These are phyloP conservation scores for Trogon melanurus DNA, from an alignment of 2,113 vertebrate species.

Conservation along the genomic window DNA sequence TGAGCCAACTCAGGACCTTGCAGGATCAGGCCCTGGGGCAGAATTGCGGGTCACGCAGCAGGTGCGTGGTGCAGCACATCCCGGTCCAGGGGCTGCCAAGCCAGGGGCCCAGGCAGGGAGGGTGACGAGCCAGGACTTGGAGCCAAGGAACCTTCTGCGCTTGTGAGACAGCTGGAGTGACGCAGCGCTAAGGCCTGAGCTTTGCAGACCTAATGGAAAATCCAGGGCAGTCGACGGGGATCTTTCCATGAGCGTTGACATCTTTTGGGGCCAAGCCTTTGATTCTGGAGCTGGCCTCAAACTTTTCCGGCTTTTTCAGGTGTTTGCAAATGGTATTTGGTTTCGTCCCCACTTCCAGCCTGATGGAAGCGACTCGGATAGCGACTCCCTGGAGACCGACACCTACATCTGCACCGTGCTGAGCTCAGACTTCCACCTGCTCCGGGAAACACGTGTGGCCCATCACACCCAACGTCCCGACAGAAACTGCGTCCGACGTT, in stretches of 20 bases:
- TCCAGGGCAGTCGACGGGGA: neutral
- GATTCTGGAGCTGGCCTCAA: neutral
- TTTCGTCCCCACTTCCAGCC: neutral
- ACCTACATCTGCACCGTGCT: neutral
- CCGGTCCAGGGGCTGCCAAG: neutral
- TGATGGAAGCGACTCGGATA: neutral
- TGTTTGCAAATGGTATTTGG: neutral
- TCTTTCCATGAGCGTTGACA: neutral
- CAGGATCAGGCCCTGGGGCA: neutral
- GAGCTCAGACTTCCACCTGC: neutral
- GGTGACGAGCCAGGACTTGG: neutral
- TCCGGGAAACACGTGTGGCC: accelerated
- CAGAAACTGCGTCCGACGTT: accelerated
- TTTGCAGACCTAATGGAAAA: slow-evolving; percentile 13
- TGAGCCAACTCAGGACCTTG: neutral
- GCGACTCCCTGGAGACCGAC: neutral
- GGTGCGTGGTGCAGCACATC: neutral
- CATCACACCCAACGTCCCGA: neutral
- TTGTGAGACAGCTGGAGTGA: neutral
- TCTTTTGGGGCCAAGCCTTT: neutral
- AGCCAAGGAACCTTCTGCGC: neutral
- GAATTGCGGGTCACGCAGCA: neutral
- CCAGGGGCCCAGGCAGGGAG: neutral
- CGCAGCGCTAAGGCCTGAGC: neutral
- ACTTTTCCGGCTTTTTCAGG: neutral